A percentile compares a stretch with the other conserved stretches of the same genome.
phyloP scores from a whole-genome alignment of 2,888 invertebrate species.

The Arctia plantaginis region DNA sequence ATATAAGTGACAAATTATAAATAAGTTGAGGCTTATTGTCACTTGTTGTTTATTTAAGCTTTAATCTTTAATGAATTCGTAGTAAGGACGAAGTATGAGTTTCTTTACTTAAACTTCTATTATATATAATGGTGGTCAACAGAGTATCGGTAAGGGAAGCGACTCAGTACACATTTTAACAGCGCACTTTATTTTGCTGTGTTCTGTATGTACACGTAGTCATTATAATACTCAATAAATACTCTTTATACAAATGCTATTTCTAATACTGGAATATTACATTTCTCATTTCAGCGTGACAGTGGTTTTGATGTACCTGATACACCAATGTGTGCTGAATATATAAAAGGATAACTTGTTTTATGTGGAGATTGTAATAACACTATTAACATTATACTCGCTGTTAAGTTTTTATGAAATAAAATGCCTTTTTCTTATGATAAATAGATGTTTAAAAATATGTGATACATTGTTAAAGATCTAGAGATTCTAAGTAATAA shows the following conservation, averaged over 20 bases:
- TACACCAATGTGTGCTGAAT: conserved; percentile 75
- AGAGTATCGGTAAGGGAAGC: not conserved
- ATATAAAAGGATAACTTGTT: conserved; percentile 38
- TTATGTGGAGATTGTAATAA: conserved; percentile 29
- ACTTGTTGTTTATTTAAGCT: too few species aligned
- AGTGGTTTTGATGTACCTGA: conserved; percentile 80
- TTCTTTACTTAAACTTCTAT: not conserved
- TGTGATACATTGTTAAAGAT: conserved; percentile 21
- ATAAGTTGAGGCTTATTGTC: too few species aligned
- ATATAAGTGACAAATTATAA: not conserved
- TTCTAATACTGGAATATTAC: conserved; percentile 49
- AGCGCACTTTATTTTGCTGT: conserved; percentile 31
- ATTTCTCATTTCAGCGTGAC: conserved; percentile 79
- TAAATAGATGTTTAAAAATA: conserved; percentile 13
- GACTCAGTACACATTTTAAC: conserved; percentile 7
- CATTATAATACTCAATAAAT: conserved; percentile 23
- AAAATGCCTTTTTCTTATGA: conserved; percentile 5
- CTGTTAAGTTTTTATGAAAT: conserved; percentile 45
- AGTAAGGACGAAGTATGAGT: not conserved
- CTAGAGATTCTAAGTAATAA: conserved; percentile 19
- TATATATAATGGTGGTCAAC: not conserved
- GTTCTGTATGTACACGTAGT: conserved; percentile 24
- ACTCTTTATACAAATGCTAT: conserved; percentile 44
- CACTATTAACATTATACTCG: conserved; percentile 29
- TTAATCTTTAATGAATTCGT: too few species aligned